These are phyloP conservation scores for Eumeta japonica DNA, from an alignment of 1,140 invertebrate species.

Conservation along the genomic window DNA sequence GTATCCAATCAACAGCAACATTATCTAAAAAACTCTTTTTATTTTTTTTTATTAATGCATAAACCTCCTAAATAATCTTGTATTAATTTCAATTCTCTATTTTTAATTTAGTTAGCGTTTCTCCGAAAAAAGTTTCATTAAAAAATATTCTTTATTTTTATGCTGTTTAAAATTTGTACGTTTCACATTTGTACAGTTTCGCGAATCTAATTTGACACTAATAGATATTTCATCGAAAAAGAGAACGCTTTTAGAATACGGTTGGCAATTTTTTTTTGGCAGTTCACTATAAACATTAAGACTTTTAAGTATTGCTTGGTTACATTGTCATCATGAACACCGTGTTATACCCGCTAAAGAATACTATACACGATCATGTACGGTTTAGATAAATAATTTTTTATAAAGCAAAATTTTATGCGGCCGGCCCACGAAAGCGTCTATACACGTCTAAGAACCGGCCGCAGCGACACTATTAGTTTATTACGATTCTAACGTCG, in stretches of 20 bases:
- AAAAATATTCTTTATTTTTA: conserved; percentile 47
- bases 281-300: conserved; percentile 55
- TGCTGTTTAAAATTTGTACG: conserved; percentile 55
- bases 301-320: conserved; percentile 56
- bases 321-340: conserved; percentile 57
- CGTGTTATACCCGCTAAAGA: conserved; percentile 29
- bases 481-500: conserved; percentile 26
- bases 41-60: conserved; percentile 30
- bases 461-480: conserved; percentile 46
- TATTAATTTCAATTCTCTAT: conserved; percentile 34
- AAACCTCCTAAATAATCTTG: conserved; percentile 44
- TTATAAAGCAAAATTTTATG: conserved; percentile 32
- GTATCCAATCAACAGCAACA: conserved; percentile 47
- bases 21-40: conserved; percentile 35
- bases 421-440: no score
- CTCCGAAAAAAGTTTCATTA: conserved; percentile 53
- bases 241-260: conserved; percentile 48
- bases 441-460: conserved; percentile 23
- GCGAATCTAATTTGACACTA: conserved; percentile 57
- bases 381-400: conserved; percentile 12
- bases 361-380: conserved; percentile 11
- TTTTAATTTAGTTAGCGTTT: conserved; percentile 44
- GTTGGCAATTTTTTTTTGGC: conserved; percentile 54
- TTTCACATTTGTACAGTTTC: conserved; percentile 52
- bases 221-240: conserved; percentile 42